Base-by-base conservation (phyloP, 1,140 invertebrate species). In the Coptotermes formosanus region DNA sequence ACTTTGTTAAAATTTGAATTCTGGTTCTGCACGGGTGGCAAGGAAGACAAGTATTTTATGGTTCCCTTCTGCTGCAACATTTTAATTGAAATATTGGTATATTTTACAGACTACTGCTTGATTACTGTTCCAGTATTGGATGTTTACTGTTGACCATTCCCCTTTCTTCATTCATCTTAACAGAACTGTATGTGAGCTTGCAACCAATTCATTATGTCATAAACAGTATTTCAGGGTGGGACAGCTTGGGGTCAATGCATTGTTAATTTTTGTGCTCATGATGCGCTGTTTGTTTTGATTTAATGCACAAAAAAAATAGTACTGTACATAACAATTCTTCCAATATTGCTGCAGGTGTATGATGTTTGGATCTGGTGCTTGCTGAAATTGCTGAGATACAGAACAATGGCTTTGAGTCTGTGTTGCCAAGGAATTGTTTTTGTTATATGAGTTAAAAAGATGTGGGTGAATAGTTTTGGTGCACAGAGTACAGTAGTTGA, bases 291-390 rank as follows among this genome's bases (percentile, higher is more conserved):
- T n/a, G 55, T 84, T 82, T 85, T 85, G 0, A 82, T 82, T 81
- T 85, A 82, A 64, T 82, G 85, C 85, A 82, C 86, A 86, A 82
- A 55, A 82, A 55, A 83, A 86, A 44, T 84, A 45, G 75, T 85
- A 38, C n/a, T 52, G 83, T 86, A 86, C 82, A 38, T 86, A 86
- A 86, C 21, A 23, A 59, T 86, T 86, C 86, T 86, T 86, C 75
- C 32, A 45, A 86, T 45, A 86, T 64, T 52, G 23, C 30, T 84
- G 52, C 64, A 75, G 59, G 21, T n/a, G 38, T 82, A n/a, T 38
- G 23, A 19, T 30, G 85, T 75, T 85, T 69, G 85, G 59, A 85
- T 85, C 23, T 85, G 85, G 85, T 85, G 85, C 85, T 85, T 64
- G 55, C 85, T 38, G 12, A 75, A 64, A 75, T 44, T 55, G 38